Conservation (phyloP, 2,113 vertebrate species). For the Dicentrarchus labrax region DNA sequence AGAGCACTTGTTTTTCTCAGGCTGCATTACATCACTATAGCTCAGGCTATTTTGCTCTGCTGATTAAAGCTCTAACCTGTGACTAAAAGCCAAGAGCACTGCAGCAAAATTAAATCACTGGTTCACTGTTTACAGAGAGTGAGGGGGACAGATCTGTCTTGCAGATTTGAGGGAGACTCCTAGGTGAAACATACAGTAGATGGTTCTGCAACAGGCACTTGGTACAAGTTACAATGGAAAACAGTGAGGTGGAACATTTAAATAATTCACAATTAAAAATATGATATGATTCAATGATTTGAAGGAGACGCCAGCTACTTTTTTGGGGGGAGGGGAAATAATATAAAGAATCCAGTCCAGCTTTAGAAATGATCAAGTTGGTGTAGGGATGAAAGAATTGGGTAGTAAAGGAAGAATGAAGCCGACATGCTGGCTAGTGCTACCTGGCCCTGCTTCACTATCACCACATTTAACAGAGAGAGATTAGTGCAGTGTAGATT, state of each 20-base stretch:
- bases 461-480: neutral
- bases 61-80: slow-evolving; percentile 59
- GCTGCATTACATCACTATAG: slow-evolving; percentile 36
- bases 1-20: slow-evolving; percentile 51
- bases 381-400: neutral
- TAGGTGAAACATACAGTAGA: neutral
- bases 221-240: neutral
- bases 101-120: slow-evolving; percentile 46
- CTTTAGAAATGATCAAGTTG: neutral
- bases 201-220: neutral
- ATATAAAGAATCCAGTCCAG: neutral
- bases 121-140: slow-evolving; percentile 32
- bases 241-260: neutral
- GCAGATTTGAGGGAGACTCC: slow-evolving; percentile 7
- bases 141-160: slow-evolving; percentile 24
- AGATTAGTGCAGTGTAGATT: neutral
- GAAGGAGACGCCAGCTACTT: neutral
- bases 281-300: neutral
- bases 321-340: neutral
- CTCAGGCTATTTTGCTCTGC: slow-evolving; percentile 51
- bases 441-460: neutral
- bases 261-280: neutral
- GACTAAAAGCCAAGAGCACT: slow-evolving; percentile 45
- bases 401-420: neutral
- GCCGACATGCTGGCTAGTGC: neutral